Base-by-base conservation (phyloP, 2,113 vertebrate genomes). In the Stomatorhinus ivindoensis region DNA sequence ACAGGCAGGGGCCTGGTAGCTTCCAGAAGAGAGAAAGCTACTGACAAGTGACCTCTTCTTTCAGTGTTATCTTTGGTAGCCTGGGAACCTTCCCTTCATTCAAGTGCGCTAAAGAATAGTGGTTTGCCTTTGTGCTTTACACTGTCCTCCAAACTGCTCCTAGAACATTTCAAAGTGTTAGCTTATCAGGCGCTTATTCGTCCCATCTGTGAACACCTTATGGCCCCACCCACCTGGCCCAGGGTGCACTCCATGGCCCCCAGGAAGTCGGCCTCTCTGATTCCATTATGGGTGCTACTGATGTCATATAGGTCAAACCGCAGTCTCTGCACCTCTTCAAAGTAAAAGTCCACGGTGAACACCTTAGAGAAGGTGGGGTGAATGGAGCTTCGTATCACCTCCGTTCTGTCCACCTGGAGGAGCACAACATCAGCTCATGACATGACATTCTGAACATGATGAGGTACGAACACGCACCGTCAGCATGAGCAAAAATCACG, bases 311-410 rank as follows among this genome's bases (percentile, higher is more conserved):
- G 97, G 92, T 99, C 98, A 51, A 97, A 99, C 3, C 98, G 94
- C 88, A 99, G 91, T 1, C 98, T 96, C 93, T 99, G 98, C 46
- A 99, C 97, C 92, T 99, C 98, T 92, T 99, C 98, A 65, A 99
- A 99, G 89, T 99, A 98, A 93, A 98, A 99, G 92, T 99, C 98
- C 92, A 99, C 94, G 0, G 97, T 99, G 92, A 99, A 99, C 65
- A 99, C 95, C 93, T 99, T 99, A 24, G 98, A 99, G 95, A 97
- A 99, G 82, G 97, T 93, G 0, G 98, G 98, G 91, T 97, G 98
- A 90, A 97, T 97, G 88, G 97, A 97, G 95, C 98, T 99, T 48
- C 97, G 96, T 48, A 99, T 97, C 91, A 99, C 97, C 92, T 99
- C 98, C 0, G 98, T 99, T 91, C 98, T 96, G 95, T 99, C 98